These are phyloP conservation scores for Acanthoscelides obtectus DNA, from an alignment of 2,888 invertebrate species.

Conservation along the genomic window DNA sequence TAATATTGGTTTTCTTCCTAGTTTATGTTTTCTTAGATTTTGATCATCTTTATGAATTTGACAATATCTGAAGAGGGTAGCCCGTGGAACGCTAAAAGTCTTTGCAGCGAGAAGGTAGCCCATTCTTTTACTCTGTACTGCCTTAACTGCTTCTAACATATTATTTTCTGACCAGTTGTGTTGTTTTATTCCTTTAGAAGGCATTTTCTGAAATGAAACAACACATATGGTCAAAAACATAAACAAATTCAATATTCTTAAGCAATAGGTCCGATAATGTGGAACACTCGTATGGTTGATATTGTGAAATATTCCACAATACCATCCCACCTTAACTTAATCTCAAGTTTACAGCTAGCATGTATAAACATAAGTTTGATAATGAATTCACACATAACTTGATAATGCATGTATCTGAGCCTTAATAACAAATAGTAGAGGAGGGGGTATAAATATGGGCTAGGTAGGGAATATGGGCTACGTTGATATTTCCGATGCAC, in stretches of 20 bases:
- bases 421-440: too few relatives aligned
- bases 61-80: constrained; percentile 11
- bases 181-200: not conserved
- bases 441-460: too few relatives aligned
- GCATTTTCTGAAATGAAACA: not conserved
- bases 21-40: not conserved
- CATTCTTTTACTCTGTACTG: constrained; percentile 6
- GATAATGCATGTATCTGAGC: too few relatives aligned
- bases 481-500: too few relatives aligned
- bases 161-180: constrained; percentile 4
- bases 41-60: constrained; percentile 2
- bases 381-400: too few relatives aligned
- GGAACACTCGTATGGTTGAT: not conserved
- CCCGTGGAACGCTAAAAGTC: constrained; percentile 8
- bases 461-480: too few relatives aligned
- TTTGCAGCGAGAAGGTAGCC: constrained; percentile 7
- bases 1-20: not conserved
- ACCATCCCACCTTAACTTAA: not conserved
- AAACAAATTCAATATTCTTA: not conserved
- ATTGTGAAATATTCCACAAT: not conserved
- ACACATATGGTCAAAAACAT: too few relatives aligned
- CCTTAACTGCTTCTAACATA: constrained; percentile 2
- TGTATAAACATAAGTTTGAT: too few relatives aligned
- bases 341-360: not conserved
- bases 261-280: not conserved